phyloP scores from a whole-genome alignment of 2,113 vertebrate genomes.

The Synchiropus splendidus region DNA sequence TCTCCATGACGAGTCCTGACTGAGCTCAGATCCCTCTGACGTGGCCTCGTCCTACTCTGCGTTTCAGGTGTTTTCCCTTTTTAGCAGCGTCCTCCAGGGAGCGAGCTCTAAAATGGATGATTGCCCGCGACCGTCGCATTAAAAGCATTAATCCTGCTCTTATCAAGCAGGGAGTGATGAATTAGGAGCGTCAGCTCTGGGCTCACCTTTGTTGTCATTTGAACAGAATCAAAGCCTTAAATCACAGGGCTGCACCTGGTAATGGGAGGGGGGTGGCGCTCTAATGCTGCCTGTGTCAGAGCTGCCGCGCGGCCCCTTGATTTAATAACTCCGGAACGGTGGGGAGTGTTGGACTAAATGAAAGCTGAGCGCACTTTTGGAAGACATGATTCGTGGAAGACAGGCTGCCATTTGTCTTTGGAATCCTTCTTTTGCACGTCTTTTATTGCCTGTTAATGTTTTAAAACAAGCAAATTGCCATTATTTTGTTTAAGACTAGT shows the following conservation, averaged over 20 bases:
- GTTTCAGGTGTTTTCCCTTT: constrained; percentile 65
- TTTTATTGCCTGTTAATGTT: no score
- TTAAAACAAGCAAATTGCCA: no score
- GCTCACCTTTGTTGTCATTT: constrained; percentile 71
- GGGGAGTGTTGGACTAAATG: constrained; percentile 53
- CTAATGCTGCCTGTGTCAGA: constrained; percentile 55
- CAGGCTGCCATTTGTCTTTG: constrained; percentile 41
- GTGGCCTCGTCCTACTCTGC: constrained; percentile 36
- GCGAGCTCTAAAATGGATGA: constrained; percentile 65
- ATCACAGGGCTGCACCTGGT: constrained; percentile 67
- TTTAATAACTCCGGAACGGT: constrained; percentile 59
- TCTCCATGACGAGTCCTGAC: constrained; percentile 25
- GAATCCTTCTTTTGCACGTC: no score
- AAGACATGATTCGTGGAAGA: constrained; percentile 45
- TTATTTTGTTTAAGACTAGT: no score
- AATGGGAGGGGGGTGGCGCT: constrained; percentile 49
- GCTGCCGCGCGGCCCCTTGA: constrained; percentile 53
- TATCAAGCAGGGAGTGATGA: constrained; percentile 69
- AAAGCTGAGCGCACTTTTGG: constrained; percentile 50
- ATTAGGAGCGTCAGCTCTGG: constrained; percentile 63
- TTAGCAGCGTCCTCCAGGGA: constrained; percentile 58
- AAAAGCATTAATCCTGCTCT: constrained; percentile 70
- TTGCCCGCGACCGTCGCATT: constrained; percentile 62
- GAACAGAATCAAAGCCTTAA: constrained; percentile 73
- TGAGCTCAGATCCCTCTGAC: constrained; percentile 30